Percentiles rank a stretch among this genome's conserved stretches.
phyloP scores from a whole-genome alignment of 2,888 invertebrate genomes.

The Panorpa germanica region DNA sequence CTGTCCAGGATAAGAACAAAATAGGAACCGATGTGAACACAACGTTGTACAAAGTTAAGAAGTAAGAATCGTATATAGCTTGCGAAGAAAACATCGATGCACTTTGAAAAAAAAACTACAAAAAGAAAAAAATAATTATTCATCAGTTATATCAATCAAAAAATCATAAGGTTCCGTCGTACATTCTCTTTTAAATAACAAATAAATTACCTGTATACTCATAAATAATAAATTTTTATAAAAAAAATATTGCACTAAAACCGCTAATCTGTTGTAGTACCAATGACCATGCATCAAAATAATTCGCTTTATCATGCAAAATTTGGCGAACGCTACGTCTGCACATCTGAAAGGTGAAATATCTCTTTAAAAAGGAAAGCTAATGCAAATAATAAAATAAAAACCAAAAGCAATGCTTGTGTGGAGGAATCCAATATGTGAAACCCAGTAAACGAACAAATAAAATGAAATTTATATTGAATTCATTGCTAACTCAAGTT shows the following conservation, averaged over 20 bases:
- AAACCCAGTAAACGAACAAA: no score
- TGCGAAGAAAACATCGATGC: slow-evolving; percentile 35
- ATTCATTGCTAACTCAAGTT: no score
- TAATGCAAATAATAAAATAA: no score
- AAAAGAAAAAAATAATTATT: slow-evolving; percentile 11
- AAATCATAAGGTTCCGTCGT: background rate
- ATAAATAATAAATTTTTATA: slow-evolving; percentile 72
- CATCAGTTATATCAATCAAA: background rate
- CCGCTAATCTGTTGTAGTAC: slow-evolving; percentile 56
- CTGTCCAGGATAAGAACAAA: slow-evolving; percentile 50
- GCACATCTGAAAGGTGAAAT: slow-evolving; percentile 42
- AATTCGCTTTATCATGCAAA: slow-evolving; percentile 55
- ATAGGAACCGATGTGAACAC: slow-evolving; percentile 59
- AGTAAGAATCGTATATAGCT: slow-evolving; percentile 55
- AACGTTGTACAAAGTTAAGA: slow-evolving; percentile 57
- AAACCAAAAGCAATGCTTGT: no score
- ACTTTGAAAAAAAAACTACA: slow-evolving; percentile 35
- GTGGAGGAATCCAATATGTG: no score
- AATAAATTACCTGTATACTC: slow-evolving; percentile 29
- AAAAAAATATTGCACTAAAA: slow-evolving; percentile 65
- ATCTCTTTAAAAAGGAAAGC: no score
- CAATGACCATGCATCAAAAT: slow-evolving; percentile 70
- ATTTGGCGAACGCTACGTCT: slow-evolving; percentile 74
- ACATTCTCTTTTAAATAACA: background rate
- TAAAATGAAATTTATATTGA: no score